Evolutionary conservation across 1,140 invertebrate species (phyloP).

Genomic region (Brachionus rubens): DNA sequence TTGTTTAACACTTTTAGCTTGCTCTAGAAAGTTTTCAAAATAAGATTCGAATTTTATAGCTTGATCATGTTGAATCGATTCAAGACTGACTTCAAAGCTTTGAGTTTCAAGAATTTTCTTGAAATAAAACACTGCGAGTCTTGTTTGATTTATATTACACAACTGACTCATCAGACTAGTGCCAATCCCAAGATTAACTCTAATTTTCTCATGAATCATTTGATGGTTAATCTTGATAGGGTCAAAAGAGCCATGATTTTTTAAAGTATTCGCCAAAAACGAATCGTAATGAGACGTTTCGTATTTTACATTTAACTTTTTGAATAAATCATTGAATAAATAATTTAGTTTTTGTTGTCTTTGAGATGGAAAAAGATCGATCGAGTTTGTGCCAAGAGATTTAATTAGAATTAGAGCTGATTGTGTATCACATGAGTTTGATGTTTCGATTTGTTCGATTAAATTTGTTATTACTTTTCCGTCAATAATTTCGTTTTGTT

Average conservation of each 20-base stretch:
- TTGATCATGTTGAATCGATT: neutral
- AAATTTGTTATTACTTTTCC: neutral
- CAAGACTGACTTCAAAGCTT: neutral
- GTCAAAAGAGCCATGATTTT: neutral
- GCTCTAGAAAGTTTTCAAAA: neutral
- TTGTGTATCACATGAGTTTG: neutral
- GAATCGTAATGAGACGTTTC: neutral
- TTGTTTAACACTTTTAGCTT: too few species aligned
- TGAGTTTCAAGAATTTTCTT: neutral
- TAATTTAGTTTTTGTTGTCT: neutral
- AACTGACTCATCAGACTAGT: neutral
- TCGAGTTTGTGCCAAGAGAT: neutral
- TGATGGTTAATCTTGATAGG: neutral
- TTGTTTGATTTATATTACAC: neutral
- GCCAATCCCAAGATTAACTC: neutral
- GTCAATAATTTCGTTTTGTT: neutral
- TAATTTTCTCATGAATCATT: neutral
- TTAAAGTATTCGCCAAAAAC: neutral
- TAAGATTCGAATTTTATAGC: neutral
- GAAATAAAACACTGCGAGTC: neutral
- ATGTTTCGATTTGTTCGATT: neutral
- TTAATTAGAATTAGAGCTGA: neutral
- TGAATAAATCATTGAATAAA: constrained; percentile 3
- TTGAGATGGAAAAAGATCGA: neutral
- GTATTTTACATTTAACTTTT: neutral